Percentiles rank a stretch among this genome's conserved stretches.
Conservation (phyloP, 2,888 invertebrate species). For the Pterobdella sp. region DNA sequence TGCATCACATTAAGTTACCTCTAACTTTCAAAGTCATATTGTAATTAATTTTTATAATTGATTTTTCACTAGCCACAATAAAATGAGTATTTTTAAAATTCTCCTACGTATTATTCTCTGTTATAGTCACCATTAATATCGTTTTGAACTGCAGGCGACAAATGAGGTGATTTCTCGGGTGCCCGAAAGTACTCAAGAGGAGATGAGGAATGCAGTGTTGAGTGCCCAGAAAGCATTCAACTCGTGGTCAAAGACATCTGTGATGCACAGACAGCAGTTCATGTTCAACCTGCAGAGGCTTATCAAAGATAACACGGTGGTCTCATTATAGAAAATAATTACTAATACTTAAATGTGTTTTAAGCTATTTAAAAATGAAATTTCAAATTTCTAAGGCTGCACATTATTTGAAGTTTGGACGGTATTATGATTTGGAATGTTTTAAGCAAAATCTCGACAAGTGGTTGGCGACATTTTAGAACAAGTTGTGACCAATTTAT, state of each 20-base stretch:
- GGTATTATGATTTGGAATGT: neutral
- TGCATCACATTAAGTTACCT: too few species aligned
- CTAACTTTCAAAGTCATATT: too few species aligned
- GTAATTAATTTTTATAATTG: too few species aligned
- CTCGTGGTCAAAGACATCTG: conserved; percentile 82
- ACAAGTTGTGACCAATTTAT: too few species aligned
- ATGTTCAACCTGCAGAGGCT: conserved; percentile 80
- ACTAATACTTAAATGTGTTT: neutral
- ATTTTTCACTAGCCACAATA: neutral
- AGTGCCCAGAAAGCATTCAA: conserved; percentile 72
- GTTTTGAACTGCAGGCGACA: too few species aligned
- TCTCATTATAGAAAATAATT: neutral
- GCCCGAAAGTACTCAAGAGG: conserved; percentile 77
- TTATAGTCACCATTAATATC: neutral
- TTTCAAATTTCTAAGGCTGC: neutral
- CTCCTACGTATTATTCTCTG: too few species aligned
- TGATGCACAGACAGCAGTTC: conserved; percentile 81
- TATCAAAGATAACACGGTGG: conserved; percentile 72
- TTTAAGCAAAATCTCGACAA: too few species aligned
- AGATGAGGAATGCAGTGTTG: conserved; percentile 80
- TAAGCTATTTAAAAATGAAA: neutral
- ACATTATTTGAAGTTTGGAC: neutral
- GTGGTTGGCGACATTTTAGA: too few species aligned
- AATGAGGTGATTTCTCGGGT: conserved; percentile 64
- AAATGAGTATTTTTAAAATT: neutral